Conservation (phyloP, 2,888 invertebrate genomes). For the Lochmaea crataegi region DNA sequence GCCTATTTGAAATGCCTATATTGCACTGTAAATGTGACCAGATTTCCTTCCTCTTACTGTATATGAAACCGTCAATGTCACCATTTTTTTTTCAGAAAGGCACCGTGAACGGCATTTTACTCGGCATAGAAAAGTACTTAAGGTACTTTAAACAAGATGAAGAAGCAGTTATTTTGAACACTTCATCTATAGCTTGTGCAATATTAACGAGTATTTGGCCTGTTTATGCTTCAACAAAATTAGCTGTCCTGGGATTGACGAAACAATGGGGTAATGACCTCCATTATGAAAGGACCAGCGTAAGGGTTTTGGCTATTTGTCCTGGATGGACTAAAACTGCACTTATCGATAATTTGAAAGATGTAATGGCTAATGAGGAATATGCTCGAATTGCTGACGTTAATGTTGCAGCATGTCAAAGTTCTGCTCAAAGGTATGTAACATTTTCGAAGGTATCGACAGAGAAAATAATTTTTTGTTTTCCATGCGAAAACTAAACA, state of each 20-base stretch:
- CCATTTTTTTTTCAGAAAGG: slow-evolving; percentile 57
- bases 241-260: slow-evolving; percentile 36
- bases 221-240: slow-evolving; percentile 9
- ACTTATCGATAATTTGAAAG: not conserved
- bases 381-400: not conserved
- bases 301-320: slow-evolving; percentile 67
- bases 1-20: too few species aligned
- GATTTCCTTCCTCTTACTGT: too few species aligned
- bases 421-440: too few species aligned
- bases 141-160: slow-evolving; percentile 39
- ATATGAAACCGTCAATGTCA: not conserved
- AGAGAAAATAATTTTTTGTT: too few species aligned
- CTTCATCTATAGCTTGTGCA: slow-evolving; percentile 40
- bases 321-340: slow-evolving; percentile 67
- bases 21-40: too few species aligned
- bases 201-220: not conserved
- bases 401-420: too few species aligned
- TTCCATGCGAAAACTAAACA: too few species aligned
- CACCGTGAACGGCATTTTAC: slow-evolving; percentile 41
- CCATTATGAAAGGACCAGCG: slow-evolving; percentile 63
- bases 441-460: too few species aligned
- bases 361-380: not conserved
- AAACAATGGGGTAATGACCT: slow-evolving; percentile 36
- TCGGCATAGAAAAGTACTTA: slow-evolving; percentile 46
- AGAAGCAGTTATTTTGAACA: slow-evolving; percentile 44